Percentiles rank a stretch among this genome's conserved stretches.
Evolutionary conservation across 2,113 vertebrate genomes (phyloP).

Genomic region (Pseudorasbora parva): DNA sequence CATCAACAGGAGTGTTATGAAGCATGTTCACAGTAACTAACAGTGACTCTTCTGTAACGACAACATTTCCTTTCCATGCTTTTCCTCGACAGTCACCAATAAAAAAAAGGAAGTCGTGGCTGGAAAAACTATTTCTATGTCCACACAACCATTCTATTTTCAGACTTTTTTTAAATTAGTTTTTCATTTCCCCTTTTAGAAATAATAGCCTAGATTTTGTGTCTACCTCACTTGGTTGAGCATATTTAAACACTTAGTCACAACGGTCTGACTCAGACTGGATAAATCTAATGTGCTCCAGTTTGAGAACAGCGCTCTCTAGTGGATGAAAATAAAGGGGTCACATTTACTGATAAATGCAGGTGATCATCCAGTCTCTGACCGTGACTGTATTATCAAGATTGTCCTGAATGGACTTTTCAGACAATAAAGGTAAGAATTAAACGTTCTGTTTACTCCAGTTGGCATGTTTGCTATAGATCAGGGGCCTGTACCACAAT

Average conservation of each 20-base stretch:
- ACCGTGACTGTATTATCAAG: too few species aligned
- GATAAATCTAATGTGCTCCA: not conserved
- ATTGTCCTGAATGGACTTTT: not conserved
- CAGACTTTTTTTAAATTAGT: not conserved
- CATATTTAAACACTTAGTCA: not conserved
- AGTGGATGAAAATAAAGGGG: not conserved
- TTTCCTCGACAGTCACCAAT: not conserved
- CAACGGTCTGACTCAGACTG: not conserved
- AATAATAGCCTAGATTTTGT: not conserved
- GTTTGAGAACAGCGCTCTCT: constrained; percentile 1
- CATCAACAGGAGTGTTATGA: not conserved
- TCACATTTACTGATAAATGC: not conserved
- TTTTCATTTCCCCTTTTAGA: not conserved
- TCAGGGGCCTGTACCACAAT: too few species aligned
- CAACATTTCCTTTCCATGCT: not conserved
- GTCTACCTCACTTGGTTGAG: not conserved
- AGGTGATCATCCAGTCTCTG: not conserved
- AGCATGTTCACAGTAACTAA: constrained; percentile 6
- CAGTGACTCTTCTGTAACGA: not conserved
- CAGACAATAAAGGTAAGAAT: too few species aligned
- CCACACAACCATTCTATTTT: too few species aligned
- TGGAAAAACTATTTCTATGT: not conserved
- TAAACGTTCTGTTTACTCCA: too few species aligned
- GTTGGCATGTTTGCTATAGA: too few species aligned
- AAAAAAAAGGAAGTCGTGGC: not conserved